Base-by-base conservation (phyloP, 1,140 invertebrate genomes). In the Ephestia elutella region DNA sequence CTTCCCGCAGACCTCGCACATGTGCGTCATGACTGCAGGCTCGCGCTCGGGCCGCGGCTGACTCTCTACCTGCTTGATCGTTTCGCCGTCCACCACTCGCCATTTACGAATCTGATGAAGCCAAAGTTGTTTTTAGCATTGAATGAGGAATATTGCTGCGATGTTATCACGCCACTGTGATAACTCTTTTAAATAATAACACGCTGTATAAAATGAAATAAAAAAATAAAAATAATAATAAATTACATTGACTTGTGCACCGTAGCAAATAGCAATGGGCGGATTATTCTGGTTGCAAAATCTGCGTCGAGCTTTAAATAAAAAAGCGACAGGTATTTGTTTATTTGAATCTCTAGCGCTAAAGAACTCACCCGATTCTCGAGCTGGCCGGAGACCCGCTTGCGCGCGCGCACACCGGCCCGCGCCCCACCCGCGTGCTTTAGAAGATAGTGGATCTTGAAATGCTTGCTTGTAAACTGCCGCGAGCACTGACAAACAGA, bases 1-100 rank as follows among this genome's bases (percentile, higher is more conserved):
- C 57, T 59, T 59, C 0, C 75, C 74, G 61, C 79, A 79, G 4
- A 75, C 60, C 15, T 73, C 70, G 54, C 81, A 82, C 0, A 56
- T 44, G 30, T 44, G 38, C 38, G 38, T 32, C 30, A 32, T 10
- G 30, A 10, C 8, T 2, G 38, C 38, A 15, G 38, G 0, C 13
- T 5, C 38, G n/a, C 13, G 32, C 9, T 9, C 38, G 38, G n/a
- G n/a, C n/a, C 13, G 13, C 38, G 38, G 13, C 38, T 2, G 38
- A 5, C 5, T 5, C 38, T n/a, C 38, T 13, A 44, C 38, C n/a
- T 44, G 38, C 38, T 44, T 44, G 38, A 44, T 44, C 5, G n/a
- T n/a, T n/a, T 44, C 38, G 13, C 38, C 38, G 38, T 44, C 38
- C 38, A 44, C 38, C 38, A 44, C 38, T 1, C 38, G 38, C 38